phyloP scores from a whole-genome alignment of 2,888 invertebrate genomes.

The Lasioglossum villosulum region DNA sequence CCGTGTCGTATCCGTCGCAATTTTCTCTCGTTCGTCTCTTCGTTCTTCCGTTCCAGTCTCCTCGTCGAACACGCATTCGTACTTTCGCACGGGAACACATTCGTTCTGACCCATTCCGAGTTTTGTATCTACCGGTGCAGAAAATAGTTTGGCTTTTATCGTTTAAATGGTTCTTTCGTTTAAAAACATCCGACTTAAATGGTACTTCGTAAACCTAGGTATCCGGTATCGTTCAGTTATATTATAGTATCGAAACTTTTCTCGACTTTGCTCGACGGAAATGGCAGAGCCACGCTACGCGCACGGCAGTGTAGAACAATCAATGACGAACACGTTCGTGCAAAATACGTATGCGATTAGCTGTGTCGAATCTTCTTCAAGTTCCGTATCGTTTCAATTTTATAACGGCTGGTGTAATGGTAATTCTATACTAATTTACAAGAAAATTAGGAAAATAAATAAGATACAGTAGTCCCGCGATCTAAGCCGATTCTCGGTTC shows the following conservation, averaged over 20 bases:
- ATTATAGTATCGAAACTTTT: slow-evolving; percentile 61
- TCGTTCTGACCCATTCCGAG: neutral
- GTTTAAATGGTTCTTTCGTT: slow-evolving; percentile 52
- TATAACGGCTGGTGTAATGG: neutral
- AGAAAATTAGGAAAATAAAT: neutral
- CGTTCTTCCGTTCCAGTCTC: slow-evolving; percentile 9
- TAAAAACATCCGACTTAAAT: slow-evolving; percentile 63
- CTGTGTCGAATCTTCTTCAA: neutral
- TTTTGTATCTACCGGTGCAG: slow-evolving; percentile 70
- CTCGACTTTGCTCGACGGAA: slow-evolving; percentile 54
- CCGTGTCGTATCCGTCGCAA: neutral
- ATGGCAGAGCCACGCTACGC: slow-evolving; percentile 25
- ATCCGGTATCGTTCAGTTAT: slow-evolving; percentile 66
- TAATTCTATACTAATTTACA: neutral
- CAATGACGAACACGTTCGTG: neutral
- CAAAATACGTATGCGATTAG: neutral
- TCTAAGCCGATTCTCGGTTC: too few relatives aligned
- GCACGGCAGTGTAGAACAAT: neutral
- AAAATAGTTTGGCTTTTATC: slow-evolving; percentile 75
- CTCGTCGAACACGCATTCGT: neutral
- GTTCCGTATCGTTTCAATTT: neutral
- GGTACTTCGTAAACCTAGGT: slow-evolving; percentile 67
- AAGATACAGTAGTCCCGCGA: too few relatives aligned
- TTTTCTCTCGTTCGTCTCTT: neutral
- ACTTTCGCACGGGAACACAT: neutral